Evolutionary conservation across 2,888 invertebrate species (phyloP), one percentile per base, ranked within the genome.

Genomic region (Lobophora halterata): DNA sequence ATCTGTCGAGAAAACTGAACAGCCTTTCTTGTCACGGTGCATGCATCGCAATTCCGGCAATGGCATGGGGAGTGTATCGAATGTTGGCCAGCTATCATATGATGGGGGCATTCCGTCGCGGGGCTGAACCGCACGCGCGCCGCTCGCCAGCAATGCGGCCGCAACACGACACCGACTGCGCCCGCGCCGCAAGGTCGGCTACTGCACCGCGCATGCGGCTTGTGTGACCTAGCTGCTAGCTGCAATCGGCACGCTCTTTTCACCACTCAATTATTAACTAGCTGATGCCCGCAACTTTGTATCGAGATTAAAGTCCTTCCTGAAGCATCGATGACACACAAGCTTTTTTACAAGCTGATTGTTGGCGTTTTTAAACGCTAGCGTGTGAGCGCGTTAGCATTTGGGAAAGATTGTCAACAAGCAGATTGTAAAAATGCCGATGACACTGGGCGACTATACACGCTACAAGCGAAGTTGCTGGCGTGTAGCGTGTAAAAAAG

Each of bases 151-250:
- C 73, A 73, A 82, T 85, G 81, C 75, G 80, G 75, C 61, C 70
- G 82, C 66, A 74, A 85, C 68, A 46, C 52, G 80, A 85, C 68
- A 76, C 79, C 69, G 61, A 30, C 43, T 27, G 56, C 52, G 67
- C 57, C 63, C 50, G 74, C 86, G 83, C 63, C 50, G 74, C 86
- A 85, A 85, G 86, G 85, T 75, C 85, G 79, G 82, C 85, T 85
- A 82, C 86, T 79, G 86, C 75, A 81, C 76, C 71, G 75, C 78
- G 79, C 78, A 61, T 68, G 69, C 66, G 4, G 21, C 27, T 8
- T 5, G 16, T 16, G 60, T 70, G 71, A 69, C 68, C 71, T 67
- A 76, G 65, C 66, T 54, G n/a, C 8, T 8, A 24, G 6, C n/a
- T 14, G 7, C 14, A 34, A n/a, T n/a, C n/a, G n/a, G 23, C 25